Evolutionary conservation across 2,888 invertebrate genomes (phyloP).

Genomic region (Microctonus brassicae): DNA sequence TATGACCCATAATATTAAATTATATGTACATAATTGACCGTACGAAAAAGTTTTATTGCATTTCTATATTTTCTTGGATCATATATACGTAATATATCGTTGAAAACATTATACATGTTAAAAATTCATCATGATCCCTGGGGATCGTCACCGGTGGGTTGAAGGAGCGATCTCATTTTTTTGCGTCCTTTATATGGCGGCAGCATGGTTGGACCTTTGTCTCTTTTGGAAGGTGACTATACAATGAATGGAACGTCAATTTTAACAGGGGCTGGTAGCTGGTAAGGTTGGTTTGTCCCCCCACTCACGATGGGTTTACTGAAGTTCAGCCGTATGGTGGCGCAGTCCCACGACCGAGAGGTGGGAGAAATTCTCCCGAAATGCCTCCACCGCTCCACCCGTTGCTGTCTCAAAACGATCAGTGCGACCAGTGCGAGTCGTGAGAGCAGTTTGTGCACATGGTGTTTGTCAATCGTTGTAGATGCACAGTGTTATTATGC

Average conservation of each 20-base stretch:
- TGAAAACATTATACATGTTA: slow-evolving; percentile 33
- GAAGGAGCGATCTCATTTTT: slow-evolving; percentile 35
- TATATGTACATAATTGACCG: too few species aligned
- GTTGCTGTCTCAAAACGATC: slow-evolving; percentile 43
- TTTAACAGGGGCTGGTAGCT: slow-evolving; percentile 40
- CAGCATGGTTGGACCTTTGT: slow-evolving; percentile 38
- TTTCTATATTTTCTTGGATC: too few species aligned
- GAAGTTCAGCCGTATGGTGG: slow-evolving; percentile 45
- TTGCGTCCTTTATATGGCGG: slow-evolving; percentile 35
- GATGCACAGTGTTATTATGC: slow-evolving; percentile 27
- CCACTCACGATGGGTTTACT: neutral
- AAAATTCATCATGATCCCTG: slow-evolving; percentile 29
- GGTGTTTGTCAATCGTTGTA: slow-evolving; percentile 1
- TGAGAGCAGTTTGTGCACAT: slow-evolving; percentile 36
- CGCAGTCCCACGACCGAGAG: slow-evolving; percentile 42
- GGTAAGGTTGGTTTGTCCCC: slow-evolving; percentile 22
- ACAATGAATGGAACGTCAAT: slow-evolving; percentile 45
- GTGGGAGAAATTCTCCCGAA: slow-evolving; percentile 37
- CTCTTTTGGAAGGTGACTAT: slow-evolving; percentile 36
- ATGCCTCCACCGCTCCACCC: slow-evolving; percentile 49
- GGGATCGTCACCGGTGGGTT: slow-evolving; percentile 43
- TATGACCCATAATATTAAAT: too few species aligned
- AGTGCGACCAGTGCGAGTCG: slow-evolving; percentile 50
- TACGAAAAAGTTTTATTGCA: too few species aligned
- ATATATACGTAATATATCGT: slow-evolving; percentile 15